phyloP scores from a whole-genome alignment of 2,888 invertebrate genomes.

The Ormyrus rosae region DNA sequence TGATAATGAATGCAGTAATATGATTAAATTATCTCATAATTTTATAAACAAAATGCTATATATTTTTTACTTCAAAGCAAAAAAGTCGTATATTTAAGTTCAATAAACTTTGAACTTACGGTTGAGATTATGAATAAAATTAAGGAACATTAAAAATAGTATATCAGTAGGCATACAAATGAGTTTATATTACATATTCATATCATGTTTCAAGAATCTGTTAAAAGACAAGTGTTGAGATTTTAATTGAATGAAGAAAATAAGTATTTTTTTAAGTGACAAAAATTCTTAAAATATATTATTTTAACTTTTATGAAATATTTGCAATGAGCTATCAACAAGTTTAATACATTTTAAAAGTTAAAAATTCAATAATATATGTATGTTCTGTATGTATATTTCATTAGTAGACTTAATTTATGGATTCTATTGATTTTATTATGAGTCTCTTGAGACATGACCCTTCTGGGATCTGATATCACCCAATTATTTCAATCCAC shows the following conservation, averaged over 20 bases:
- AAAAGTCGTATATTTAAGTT: not conserved
- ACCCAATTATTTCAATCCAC: conserved; percentile 12
- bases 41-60: too few species aligned
- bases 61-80: not conserved
- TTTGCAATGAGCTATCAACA: not conserved
- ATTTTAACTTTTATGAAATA: not conserved
- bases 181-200: not conserved
- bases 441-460: conserved; percentile 21
- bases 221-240: not conserved
- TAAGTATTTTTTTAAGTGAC: too few species aligned
- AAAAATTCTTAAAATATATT: not conserved
- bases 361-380: too few species aligned
- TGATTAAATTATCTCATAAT: conserved; percentile 8
- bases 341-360: not conserved
- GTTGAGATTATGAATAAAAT: not conserved
- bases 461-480: conserved; percentile 27
- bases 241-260: too few species aligned
- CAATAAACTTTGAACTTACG: conserved; percentile 6
- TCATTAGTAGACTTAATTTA: conserved; percentile 14
- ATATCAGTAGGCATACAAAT: not conserved
- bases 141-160: not conserved
- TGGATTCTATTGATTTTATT: conserved; percentile 6
- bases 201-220: not conserved
- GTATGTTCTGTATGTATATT: not conserved
- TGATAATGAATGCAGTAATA: not conserved